These are phyloP conservation scores for Hystrix cristata DNA, from an alignment of 2,113 vertebrate species.

Conservation along the genomic window DNA sequence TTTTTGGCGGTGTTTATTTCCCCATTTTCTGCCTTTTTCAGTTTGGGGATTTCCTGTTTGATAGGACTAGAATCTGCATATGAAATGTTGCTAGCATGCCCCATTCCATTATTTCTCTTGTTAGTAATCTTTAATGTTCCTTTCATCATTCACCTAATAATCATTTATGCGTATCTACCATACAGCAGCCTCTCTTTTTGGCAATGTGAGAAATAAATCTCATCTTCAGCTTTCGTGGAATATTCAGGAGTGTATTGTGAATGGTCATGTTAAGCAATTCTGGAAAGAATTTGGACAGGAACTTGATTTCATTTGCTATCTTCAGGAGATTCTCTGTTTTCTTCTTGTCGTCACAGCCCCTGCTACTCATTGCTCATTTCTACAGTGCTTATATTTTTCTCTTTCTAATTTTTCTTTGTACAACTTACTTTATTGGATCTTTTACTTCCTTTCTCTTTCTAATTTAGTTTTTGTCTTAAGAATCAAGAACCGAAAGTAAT, in stretches of 20 bases:
- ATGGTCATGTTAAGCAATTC: neutral
- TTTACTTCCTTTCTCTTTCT: constrained; percentile 13
- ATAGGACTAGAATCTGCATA: neutral
- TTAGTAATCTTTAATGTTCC: neutral
- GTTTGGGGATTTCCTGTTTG: neutral
- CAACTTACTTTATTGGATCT: neutral
- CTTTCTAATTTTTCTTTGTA: neutral
- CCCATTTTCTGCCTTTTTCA: neutral
- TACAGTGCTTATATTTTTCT: constrained; percentile 28
- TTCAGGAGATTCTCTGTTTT: neutral
- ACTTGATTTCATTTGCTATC: neutral
- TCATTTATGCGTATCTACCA: neutral
- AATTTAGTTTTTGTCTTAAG: neutral
- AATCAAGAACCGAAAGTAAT: neutral
- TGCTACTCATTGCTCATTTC: neutral
- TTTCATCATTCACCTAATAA: neutral
- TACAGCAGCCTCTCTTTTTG: neutral
- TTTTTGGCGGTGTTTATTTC: neutral
- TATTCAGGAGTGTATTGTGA: neutral
- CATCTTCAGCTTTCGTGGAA: neutral
- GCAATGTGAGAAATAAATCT: neutral
- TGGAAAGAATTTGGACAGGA: neutral
- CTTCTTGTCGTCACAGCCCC: neutral
- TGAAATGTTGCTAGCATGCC: neutral
- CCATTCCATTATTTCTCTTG: neutral